These are phyloP conservation scores for Corythaeola cristata DNA, from an alignment of 2,113 vertebrate genomes.

Conservation along the genomic window DNA sequence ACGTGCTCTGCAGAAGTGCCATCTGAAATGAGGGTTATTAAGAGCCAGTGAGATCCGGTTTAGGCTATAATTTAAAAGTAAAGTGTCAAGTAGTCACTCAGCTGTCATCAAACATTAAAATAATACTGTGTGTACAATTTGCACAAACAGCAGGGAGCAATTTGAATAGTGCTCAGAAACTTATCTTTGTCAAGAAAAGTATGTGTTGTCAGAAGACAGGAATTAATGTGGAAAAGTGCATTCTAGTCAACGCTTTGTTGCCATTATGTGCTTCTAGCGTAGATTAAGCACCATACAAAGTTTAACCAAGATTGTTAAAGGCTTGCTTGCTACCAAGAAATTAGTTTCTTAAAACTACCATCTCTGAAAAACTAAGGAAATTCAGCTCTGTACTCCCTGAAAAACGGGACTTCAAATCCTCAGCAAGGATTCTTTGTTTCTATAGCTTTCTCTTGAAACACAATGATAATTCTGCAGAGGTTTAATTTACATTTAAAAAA, in stretches of 20 bases:
- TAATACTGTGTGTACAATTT: neutral
- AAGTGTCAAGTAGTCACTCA: neutral
- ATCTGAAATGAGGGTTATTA: neutral
- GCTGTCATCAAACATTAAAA: neutral
- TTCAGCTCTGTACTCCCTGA: neutral
- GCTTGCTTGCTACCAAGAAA: slow-evolving; percentile 9
- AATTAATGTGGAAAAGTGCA: neutral
- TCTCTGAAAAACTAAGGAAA: slow-evolving; percentile 4
- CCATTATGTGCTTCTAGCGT: neutral
- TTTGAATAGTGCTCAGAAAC: neutral
- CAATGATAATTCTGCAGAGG: neutral
- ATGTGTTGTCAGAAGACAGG: neutral
- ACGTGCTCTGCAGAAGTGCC: neutral
- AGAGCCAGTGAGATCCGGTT: neutral
- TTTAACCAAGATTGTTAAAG: neutral
- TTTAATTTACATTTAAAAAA: neutral
- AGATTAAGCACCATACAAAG: slow-evolving; percentile 2
- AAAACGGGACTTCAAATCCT: neutral
- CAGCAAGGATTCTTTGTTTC: neutral
- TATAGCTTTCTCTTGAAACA: neutral
- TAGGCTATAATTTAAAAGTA: neutral
- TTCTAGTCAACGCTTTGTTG: neutral
- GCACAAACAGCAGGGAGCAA: neutral
- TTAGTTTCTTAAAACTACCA: neutral
- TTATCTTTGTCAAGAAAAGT: neutral